Conservation (phyloP, 2,797 vertebrate species). For the Channallabes apus region DNA sequence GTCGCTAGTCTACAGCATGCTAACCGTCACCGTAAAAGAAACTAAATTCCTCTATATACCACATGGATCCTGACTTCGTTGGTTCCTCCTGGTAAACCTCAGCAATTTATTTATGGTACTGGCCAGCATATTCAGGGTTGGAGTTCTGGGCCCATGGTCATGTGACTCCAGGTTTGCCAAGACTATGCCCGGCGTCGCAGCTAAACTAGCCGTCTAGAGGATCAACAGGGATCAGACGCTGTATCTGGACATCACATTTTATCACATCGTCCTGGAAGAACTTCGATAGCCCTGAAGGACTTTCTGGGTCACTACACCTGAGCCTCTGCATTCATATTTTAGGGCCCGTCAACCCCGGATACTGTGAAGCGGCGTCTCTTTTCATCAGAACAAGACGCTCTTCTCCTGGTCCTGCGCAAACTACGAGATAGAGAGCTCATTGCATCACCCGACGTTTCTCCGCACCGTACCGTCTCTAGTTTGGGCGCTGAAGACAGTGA, state of each 20-base stretch:
- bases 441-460: conserved; percentile 65
- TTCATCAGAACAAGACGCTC: conserved; percentile 74
- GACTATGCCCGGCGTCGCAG: conserved; percentile 73
- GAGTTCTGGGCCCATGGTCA: conserved; percentile 75
- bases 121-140: conserved; percentile 67
- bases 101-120: conserved; percentile 45
- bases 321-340: conserved; percentile 69
- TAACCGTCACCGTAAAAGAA: conserved; percentile 9
- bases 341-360: conserved; percentile 76
- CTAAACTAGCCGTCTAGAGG: conserved; percentile 66
- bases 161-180: conserved; percentile 76
- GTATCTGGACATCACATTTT: conserved; percentile 63
- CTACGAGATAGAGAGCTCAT: conserved; percentile 69
- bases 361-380: conserved; percentile 72
- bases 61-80: conserved; percentile 35
- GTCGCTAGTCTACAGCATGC: conserved; percentile 33
- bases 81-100: conserved; percentile 53
- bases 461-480: conserved; percentile 73
- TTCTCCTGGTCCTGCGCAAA: conserved; percentile 79
- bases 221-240: conserved; percentile 71
- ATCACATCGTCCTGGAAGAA: conserved; percentile 74
- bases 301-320: conserved; percentile 68
- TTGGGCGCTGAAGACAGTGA: too few species aligned
- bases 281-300: conserved; percentile 66
- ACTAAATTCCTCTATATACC: background rate